Percentiles rank a stretch among this genome's conserved stretches.
phyloP scores from a whole-genome alignment of 2,113 vertebrate species.

The Poeciliopsis prolifica region DNA sequence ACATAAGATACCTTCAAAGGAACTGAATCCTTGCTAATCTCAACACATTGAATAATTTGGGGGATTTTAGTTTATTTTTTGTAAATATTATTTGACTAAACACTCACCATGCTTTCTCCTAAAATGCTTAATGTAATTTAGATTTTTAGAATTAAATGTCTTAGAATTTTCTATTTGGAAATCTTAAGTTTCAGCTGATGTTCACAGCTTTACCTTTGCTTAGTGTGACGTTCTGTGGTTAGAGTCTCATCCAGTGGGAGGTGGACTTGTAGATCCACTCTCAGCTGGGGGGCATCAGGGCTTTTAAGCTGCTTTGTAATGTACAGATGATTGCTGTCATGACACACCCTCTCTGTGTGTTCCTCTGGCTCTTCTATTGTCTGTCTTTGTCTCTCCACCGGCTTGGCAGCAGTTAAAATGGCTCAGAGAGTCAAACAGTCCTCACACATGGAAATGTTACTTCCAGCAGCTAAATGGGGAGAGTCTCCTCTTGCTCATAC shows the following conservation, averaged over 20 bases:
- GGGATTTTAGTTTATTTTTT: too few relatives aligned
- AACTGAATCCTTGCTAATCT: too few relatives aligned
- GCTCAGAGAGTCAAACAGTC: constrained; percentile 4
- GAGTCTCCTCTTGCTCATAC: too few relatives aligned
- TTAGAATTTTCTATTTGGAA: not conserved
- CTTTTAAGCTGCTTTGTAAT: constrained; percentile 50
- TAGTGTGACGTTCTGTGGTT: not conserved
- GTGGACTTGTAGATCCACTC: constrained; percentile 3
- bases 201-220: too few relatives aligned
- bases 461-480: not conserved
- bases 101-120: too few relatives aligned
- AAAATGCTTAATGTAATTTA: too few relatives aligned
- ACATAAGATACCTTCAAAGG: too few relatives aligned
- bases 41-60: too few relatives aligned
- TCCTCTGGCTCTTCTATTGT: constrained; percentile 10
- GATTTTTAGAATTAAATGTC: too few relatives aligned
- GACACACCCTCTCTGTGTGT: constrained; percentile 13
- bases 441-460: constrained; percentile 51
- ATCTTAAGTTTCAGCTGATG: not conserved
- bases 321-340: constrained; percentile 21
- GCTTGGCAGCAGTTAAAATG: not conserved
- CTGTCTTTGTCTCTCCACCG: constrained; percentile 28
- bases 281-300: constrained; percentile 17
- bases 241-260: not conserved
- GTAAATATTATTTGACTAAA: too few relatives aligned